Conservation (phyloP, 2,113 vertebrate genomes). For the Brienomyrus longianalis region DNA sequence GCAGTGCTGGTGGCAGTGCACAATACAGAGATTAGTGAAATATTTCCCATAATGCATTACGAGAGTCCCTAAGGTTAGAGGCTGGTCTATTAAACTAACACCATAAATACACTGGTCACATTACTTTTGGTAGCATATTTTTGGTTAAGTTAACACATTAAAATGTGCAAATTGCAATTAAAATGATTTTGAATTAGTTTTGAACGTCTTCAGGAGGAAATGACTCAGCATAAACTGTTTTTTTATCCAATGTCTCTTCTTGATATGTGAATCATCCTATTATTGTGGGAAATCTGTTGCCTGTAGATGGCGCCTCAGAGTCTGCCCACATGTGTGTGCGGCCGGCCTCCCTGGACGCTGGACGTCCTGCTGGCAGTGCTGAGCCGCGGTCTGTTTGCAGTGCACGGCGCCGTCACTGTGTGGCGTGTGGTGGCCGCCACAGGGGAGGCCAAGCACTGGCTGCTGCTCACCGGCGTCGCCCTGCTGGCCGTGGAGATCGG, state of each 20-base stretch:
- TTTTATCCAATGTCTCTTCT: not conserved
- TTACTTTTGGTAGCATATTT: not conserved
- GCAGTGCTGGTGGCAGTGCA: not conserved
- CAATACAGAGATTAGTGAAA: not conserved
- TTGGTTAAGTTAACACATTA: not conserved
- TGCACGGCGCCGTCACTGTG: constrained; percentile 57
- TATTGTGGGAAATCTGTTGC: too few relatives aligned
- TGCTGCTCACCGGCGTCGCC: constrained; percentile 56
- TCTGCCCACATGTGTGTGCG: not conserved
- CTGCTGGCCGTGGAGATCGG: constrained; percentile 59
- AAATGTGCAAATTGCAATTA: not conserved
- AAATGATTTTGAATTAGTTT: not conserved
- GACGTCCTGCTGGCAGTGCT: constrained; percentile 53
- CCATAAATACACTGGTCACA: not conserved
- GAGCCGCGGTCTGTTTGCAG: constrained; percentile 58
- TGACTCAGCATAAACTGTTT: not conserved
- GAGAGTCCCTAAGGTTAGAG: not conserved
- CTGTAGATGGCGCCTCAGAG: not conserved
- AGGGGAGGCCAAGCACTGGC: constrained; percentile 53
- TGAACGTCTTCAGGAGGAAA: not conserved
- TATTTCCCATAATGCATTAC: not conserved
- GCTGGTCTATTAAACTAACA: not conserved
- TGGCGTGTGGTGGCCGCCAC: constrained; percentile 58
- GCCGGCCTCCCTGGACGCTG: constrained; percentile 30
- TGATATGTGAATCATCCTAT: not conserved